Evolutionary conservation across 2,797 vertebrate genomes (phyloP).

Genomic region (Botia almorhae): DNA sequence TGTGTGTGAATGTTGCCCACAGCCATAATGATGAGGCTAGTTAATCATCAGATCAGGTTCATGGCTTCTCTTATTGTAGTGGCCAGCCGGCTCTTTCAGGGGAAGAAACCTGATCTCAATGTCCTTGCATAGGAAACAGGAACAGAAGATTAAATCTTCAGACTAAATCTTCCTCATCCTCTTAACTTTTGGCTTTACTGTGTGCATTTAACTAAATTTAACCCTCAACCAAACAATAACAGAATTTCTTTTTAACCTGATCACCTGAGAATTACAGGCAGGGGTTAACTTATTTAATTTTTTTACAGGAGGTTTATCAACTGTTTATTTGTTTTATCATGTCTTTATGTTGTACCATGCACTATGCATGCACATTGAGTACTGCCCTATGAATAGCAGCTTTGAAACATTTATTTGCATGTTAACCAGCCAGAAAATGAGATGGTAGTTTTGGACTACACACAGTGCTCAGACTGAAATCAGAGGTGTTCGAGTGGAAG

Average conservation of each 20-base stretch:
- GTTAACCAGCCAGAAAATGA: conserved; percentile 52
- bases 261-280: conserved; percentile 40
- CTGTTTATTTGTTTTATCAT: no score
- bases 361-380: conserved; percentile 5
- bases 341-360: no score
- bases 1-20: conserved; percentile 68
- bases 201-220: conserved; percentile 62
- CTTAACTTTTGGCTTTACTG: conserved; percentile 69
- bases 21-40: conserved; percentile 76
- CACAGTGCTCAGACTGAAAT: conserved; percentile 30
- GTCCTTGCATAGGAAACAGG: conserved; percentile 68
- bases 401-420: conserved; percentile 46
- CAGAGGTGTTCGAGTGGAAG: conserved; percentile 65
- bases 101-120: conserved; percentile 71
- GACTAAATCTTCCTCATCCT: conserved; percentile 61
- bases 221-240: conserved; percentile 64
- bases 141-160: conserved; percentile 36
- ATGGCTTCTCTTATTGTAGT: conserved; percentile 73
- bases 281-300: no score
- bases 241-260: conserved; percentile 59
- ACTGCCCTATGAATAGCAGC: conserved; percentile 24
- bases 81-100: conserved; percentile 71
- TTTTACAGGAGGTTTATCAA: no score
- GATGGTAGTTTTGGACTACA: conserved; percentile 28
- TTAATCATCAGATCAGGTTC: conserved; percentile 80